These are phyloP conservation scores for Miltochrista miniata DNA, from an alignment of 2,888 invertebrate genomes.

Conservation along the genomic window DNA sequence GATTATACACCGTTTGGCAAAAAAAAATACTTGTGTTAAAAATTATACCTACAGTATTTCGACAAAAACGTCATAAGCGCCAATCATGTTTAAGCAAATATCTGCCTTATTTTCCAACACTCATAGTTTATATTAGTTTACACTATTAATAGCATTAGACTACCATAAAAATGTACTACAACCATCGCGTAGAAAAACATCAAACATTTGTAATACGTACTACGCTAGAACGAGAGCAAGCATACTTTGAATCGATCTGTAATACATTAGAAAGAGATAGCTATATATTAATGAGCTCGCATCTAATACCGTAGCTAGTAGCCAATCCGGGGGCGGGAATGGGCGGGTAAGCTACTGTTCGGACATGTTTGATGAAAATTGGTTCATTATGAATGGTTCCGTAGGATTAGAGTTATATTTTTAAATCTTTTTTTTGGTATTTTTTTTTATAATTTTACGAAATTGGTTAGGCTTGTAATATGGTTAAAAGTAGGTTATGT, in stretches of 20 bases:
- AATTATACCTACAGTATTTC: slow-evolving; percentile 53
- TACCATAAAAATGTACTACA: slow-evolving; percentile 59
- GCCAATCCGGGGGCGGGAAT: slow-evolving; percentile 70
- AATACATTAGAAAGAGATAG: slow-evolving; percentile 55
- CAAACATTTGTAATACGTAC: slow-evolving; percentile 75
- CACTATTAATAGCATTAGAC: slow-evolving; percentile 41
- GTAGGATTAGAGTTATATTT: slow-evolving; percentile 29
- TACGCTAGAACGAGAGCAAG: slow-evolving; percentile 56
- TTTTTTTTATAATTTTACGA: slow-evolving; percentile 21
- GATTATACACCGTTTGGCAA: slow-evolving; percentile 69
- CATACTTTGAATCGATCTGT: slow-evolving; percentile 16
- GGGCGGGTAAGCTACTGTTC: slow-evolving; percentile 65
- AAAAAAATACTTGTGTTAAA: slow-evolving; percentile 66
- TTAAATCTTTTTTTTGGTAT: slow-evolving; percentile 22
- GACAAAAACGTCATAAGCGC: slow-evolving; percentile 35
- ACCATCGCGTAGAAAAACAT: slow-evolving; percentile 71
- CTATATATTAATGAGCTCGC: slow-evolving; percentile 41
- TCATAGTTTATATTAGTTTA: slow-evolving; percentile 34
- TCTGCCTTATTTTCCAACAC: slow-evolving; percentile 3
- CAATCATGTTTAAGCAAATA: slow-evolving; percentile 10
- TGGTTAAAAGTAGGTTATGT: slow-evolving; percentile 6
- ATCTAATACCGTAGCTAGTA: slow-evolving; percentile 60
- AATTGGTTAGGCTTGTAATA: slow-evolving; percentile 14
- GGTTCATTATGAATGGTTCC: slow-evolving; percentile 40
- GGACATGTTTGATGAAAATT: slow-evolving; percentile 57